These are phyloP conservation scores for Chiridota heheva DNA, from an alignment of 35 echinoderm and acorn worm genomes.

Conservation along the genomic window DNA sequence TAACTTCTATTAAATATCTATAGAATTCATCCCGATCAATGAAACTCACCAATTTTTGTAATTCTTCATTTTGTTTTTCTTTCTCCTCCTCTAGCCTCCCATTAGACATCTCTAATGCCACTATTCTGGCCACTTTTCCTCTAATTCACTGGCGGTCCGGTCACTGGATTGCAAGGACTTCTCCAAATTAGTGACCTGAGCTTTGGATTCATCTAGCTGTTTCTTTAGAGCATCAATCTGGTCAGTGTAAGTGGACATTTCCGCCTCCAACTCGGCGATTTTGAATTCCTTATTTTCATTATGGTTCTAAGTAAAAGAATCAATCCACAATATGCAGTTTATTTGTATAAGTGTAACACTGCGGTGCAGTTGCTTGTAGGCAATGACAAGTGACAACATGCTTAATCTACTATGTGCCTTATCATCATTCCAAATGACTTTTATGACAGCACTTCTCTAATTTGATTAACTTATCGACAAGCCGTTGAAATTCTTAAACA, in stretches of 20 bases:
- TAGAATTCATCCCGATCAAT: too few species aligned
- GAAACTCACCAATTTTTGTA: slow-evolving; percentile 41
- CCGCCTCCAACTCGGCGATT: slow-evolving; percentile 89
- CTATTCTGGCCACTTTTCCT: slow-evolving; percentile 50
- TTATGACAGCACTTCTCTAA: too few species aligned
- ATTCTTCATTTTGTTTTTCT: slow-evolving; percentile 40
- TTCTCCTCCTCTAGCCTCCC: slow-evolving; percentile 33
- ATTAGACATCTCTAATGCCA: slow-evolving; percentile 49
- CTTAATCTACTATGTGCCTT: too few species aligned
- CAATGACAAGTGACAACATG: too few species aligned
- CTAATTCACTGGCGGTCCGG: slow-evolving; percentile 36
- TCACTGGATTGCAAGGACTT: slow-evolving; percentile 36
- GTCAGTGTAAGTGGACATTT: slow-evolving; percentile 71
- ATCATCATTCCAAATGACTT: too few species aligned
- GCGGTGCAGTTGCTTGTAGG: too few species aligned
- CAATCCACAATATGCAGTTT: background rate
- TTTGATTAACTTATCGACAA: too few species aligned
- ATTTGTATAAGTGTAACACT: too few species aligned
- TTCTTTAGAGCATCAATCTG: slow-evolving; percentile 76
- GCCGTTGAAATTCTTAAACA: too few species aligned
- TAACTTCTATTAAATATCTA: too few species aligned
- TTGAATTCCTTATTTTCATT: slow-evolving; percentile 99
- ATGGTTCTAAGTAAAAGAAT: slow-evolving; percentile 41
- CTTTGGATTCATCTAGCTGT: slow-evolving; percentile 65
- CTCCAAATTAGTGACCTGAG: slow-evolving; percentile 48